Evolutionary conservation across 2,113 vertebrate species (phyloP).

Genomic region (Tapirus terrestris): DNA sequence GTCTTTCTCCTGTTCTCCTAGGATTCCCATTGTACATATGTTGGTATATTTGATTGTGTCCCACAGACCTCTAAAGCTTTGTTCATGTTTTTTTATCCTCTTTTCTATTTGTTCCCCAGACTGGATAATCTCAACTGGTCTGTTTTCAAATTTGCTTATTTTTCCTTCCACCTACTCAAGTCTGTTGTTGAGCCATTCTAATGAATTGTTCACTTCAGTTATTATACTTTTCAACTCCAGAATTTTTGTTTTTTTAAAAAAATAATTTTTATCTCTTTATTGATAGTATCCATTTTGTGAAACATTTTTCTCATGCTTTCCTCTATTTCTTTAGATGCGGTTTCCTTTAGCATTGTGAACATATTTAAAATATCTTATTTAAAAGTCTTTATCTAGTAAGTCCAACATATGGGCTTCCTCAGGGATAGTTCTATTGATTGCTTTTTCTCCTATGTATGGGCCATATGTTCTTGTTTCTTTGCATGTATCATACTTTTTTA

Average conservation of each 20-base stretch:
- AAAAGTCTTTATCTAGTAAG: conserved; percentile 35
- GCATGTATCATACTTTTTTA: neutral
- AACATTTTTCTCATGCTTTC: neutral
- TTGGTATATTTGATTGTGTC: neutral
- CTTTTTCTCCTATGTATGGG: neutral
- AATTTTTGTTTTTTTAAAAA: neutral
- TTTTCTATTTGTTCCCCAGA: neutral
- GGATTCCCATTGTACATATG: neutral
- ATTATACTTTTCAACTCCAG: neutral
- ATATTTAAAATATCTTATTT: conserved; percentile 3
- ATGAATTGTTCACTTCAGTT: neutral
- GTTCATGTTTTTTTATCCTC: neutral
- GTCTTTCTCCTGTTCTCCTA: neutral
- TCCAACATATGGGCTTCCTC: neutral
- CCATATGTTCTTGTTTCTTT: neutral
- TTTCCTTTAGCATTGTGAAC: conserved; percentile 29
- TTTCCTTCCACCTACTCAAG: neutral
- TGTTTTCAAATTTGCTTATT: neutral
- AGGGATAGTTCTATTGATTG: neutral
- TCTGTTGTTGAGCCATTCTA: neutral
- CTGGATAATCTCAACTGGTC: neutral
- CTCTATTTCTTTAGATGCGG: conserved; percentile 13
- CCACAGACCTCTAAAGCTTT: neutral
- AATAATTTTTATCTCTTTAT: conserved; percentile 40
- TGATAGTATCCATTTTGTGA: neutral